These are phyloP conservation scores for Anguilla japonica DNA, from an alignment of 2,113 vertebrate species.

Conservation along the genomic window DNA sequence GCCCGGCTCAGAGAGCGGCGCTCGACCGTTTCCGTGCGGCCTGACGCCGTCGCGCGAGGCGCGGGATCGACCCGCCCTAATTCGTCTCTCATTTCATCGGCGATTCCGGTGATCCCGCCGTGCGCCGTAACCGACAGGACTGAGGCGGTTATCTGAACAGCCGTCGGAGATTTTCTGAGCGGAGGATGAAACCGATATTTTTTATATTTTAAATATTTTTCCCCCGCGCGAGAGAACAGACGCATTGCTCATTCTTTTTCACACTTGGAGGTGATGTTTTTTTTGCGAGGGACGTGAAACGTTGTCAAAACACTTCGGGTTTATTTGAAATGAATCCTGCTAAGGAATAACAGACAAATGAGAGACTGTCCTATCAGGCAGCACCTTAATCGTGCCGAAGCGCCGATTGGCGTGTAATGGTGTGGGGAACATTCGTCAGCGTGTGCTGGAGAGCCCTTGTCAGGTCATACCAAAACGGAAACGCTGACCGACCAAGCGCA, in stretches of 20 bases:
- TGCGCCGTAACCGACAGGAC: not conserved
- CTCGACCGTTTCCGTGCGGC: not conserved
- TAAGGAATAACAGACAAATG: too few species aligned
- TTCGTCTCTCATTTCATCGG: not conserved
- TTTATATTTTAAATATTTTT: too few species aligned
- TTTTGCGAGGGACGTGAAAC: constrained; percentile 4
- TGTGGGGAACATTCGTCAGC: too few species aligned
- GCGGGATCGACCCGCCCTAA: not conserved
- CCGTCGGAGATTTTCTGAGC: too few species aligned
- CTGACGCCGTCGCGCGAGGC: not conserved
- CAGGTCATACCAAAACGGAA: not conserved
- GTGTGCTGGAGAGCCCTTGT: not conserved
- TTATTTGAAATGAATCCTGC: constrained; percentile 10
- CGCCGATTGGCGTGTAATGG: too few species aligned
- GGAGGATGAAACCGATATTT: too few species aligned
- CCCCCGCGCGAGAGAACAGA: not conserved
- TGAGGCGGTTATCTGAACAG: constrained; percentile 2
- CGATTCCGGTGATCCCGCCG: not conserved
- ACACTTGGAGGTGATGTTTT: not conserved
- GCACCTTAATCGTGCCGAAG: not conserved
- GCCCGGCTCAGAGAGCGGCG: not conserved
- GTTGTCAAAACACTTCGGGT: constrained; percentile 22
- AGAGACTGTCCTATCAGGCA: too few species aligned
- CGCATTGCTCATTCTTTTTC: not conserved
- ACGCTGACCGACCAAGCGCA: not conserved